phyloP scores from a whole-genome alignment of 1,140 invertebrate genomes.

The Samia ricini region DNA sequence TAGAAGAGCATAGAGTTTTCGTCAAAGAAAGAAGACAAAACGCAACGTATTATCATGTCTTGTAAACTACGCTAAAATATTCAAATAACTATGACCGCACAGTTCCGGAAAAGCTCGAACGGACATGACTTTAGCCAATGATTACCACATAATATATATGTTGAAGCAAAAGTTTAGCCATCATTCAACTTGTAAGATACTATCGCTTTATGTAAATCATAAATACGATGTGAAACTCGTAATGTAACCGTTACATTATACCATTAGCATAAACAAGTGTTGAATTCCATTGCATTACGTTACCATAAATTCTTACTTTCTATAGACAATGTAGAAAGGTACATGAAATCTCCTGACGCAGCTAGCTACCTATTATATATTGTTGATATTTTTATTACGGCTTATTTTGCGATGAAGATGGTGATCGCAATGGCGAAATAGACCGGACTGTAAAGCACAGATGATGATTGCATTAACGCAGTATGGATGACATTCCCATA shows the following conservation, averaged over 20 bases:
- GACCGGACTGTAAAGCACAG: too few species aligned
- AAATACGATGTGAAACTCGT: background rate
- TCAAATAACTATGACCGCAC: background rate
- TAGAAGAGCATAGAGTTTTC: too few species aligned
- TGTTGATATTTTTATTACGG: background rate
- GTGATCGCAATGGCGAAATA: too few species aligned
- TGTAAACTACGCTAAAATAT: background rate
- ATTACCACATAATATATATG: background rate
- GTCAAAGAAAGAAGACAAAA: too few species aligned
- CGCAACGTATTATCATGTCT: too few species aligned
- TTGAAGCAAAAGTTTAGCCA: background rate
- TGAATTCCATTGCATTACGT: slow-evolving; percentile 13
- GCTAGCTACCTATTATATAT: too few species aligned
- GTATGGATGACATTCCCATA: too few species aligned
- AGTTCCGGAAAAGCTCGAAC: background rate
- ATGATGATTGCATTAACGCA: too few species aligned
- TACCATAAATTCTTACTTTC: slow-evolving; percentile 48
- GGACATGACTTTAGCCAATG: background rate
- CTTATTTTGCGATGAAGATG: too few species aligned
- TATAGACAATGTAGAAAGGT: slow-evolving; percentile 7
- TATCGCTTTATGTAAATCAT: background rate
- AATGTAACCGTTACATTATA: background rate
- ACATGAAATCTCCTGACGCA: background rate
- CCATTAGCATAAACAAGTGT: slow-evolving; percentile 3
- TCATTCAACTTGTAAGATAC: background rate